A percentile compares a stretch with the other conserved stretches of the same genome.
Evolutionary conservation across 2,888 invertebrate genomes (phyloP).

Genomic region (Apotomis capreana): DNA sequence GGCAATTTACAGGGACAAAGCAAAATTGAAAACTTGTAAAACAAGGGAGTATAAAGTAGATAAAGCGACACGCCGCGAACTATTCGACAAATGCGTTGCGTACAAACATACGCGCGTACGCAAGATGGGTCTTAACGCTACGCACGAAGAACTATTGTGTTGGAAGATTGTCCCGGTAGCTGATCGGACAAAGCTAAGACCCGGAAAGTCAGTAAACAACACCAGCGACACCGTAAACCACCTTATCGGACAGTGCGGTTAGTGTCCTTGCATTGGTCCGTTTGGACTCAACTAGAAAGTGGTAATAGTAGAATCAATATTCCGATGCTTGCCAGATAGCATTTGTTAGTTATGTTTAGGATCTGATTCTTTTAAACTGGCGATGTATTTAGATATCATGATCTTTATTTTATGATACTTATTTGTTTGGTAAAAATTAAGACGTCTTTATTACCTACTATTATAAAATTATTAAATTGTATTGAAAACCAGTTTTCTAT

Average conservation of each 20-base stretch:
- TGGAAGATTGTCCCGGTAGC: constrained; percentile 31
- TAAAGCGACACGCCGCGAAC: constrained; percentile 21
- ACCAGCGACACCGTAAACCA: constrained; percentile 44
- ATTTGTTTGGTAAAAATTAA: too few species aligned
- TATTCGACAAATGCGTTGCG: constrained; percentile 24
- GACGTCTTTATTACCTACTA: too few species aligned
- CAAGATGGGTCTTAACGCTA: constrained; percentile 18
- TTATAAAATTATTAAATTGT: too few species aligned
- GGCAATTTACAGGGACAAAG: constrained; percentile 25
- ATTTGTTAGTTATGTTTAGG: constrained; percentile 1
- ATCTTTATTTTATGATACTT: too few species aligned
- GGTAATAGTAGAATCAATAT: constrained; percentile 36
- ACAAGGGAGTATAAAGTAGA: constrained; percentile 38
- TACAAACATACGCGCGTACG: constrained; percentile 30
- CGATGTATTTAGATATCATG: not conserved
- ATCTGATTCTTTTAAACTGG: not conserved
- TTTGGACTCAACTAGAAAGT: constrained; percentile 33
- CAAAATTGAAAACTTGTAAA: constrained; percentile 39
- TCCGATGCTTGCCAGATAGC: constrained; percentile 26
- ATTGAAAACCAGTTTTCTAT: too few species aligned
- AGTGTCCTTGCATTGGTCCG: constrained; percentile 32
- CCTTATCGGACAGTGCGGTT: constrained; percentile 44
- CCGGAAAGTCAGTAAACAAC: constrained; percentile 41
- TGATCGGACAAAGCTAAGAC: constrained; percentile 39
- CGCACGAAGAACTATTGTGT: constrained; percentile 22